Conservation (phyloP, 2,113 vertebrate genomes). For the Corynorhinus townsendii region DNA sequence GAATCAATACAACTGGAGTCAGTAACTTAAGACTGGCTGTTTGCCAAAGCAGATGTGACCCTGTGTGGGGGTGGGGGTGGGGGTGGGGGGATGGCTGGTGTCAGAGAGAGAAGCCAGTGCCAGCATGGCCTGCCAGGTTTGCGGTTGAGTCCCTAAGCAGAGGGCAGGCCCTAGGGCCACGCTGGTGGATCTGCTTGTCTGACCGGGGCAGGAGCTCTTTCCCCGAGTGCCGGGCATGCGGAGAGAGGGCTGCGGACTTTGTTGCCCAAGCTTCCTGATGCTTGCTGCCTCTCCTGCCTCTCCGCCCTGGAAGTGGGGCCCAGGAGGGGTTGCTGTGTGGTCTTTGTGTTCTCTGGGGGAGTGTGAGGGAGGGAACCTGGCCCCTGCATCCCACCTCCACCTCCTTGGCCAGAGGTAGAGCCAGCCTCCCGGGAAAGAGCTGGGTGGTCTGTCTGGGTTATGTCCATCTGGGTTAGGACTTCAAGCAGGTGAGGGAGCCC, state of each 20-base stretch:
- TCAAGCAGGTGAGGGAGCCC: slow-evolving; percentile 12
- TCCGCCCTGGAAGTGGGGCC: neutral
- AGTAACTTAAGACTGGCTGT: slow-evolving; percentile 73
- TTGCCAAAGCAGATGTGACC: slow-evolving; percentile 75
- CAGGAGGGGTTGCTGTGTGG: slow-evolving; percentile 6
- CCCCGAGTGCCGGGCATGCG: neutral
- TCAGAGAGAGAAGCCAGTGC: slow-evolving; percentile 50
- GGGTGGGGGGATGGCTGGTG: slow-evolving; percentile 17
- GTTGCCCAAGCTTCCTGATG: neutral
- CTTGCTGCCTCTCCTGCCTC: neutral
- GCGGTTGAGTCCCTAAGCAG: slow-evolving; percentile 38
- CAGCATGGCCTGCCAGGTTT: slow-evolving; percentile 29
- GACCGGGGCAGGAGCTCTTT: neutral
- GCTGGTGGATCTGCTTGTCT: neutral
- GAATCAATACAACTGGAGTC: slow-evolving; percentile 74
- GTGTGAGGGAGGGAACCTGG: neutral
- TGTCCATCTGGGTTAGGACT: neutral
- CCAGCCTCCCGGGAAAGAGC: neutral
- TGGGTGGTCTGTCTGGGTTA: slow-evolving; percentile 20
- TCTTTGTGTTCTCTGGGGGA: slow-evolving; percentile 45
- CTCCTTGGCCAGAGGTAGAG: neutral
- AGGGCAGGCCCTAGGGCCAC: slow-evolving; percentile 12
- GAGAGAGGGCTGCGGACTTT: neutral
- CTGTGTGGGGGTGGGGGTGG: slow-evolving; percentile 37
- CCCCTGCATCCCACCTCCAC: neutral